These are phyloP conservation scores for Pristionchus japonicus DNA, from an alignment of 2,888 invertebrate species.

Conservation along the genomic window DNA sequence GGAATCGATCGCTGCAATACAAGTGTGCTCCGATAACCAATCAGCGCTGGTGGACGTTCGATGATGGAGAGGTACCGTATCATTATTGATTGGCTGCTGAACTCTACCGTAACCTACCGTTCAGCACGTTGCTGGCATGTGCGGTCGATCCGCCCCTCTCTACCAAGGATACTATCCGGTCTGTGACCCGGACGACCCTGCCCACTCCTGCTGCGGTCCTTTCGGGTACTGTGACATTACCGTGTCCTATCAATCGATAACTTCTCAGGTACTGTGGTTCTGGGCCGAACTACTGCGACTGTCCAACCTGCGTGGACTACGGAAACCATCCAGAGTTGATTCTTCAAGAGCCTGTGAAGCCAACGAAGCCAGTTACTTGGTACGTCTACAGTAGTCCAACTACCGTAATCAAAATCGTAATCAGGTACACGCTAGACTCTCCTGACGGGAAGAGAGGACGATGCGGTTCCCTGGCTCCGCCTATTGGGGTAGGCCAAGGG, in stretches of 20 bases:
- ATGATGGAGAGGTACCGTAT: slow-evolving; percentile 63
- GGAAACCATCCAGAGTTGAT: slow-evolving; percentile 66
- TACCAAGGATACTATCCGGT: slow-evolving; percentile 74
- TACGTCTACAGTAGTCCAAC: neutral
- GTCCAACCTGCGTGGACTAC: slow-evolving; percentile 72
- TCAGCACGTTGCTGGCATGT: slow-evolving; percentile 71
- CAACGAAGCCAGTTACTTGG: slow-evolving; percentile 62
- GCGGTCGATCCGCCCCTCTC: slow-evolving; percentile 73
- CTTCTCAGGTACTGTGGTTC: slow-evolving; percentile 72
- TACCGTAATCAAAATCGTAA: neutral
- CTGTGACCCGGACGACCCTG: slow-evolving; percentile 75
- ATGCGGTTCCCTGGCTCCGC: slow-evolving; percentile 66
- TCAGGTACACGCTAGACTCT: slow-evolving; percentile 68
- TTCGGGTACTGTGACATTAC: slow-evolving; percentile 23
- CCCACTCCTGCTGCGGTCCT: slow-evolving; percentile 73
- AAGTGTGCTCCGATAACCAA: slow-evolving; percentile 70
- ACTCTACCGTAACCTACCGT: neutral
- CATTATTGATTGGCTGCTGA: neutral
- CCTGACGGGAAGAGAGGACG: slow-evolving; percentile 69
- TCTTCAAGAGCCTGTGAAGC: slow-evolving; percentile 67
- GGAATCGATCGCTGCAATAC: slow-evolving; percentile 50
- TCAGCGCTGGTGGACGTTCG: slow-evolving; percentile 74
- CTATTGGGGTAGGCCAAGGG: slow-evolving; percentile 38
- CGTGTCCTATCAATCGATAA: slow-evolving; percentile 3
- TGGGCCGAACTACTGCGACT: slow-evolving; percentile 73